These are phyloP conservation scores for Hylaea fasciaria DNA, from an alignment of 2,888 invertebrate genomes.

Conservation along the genomic window DNA sequence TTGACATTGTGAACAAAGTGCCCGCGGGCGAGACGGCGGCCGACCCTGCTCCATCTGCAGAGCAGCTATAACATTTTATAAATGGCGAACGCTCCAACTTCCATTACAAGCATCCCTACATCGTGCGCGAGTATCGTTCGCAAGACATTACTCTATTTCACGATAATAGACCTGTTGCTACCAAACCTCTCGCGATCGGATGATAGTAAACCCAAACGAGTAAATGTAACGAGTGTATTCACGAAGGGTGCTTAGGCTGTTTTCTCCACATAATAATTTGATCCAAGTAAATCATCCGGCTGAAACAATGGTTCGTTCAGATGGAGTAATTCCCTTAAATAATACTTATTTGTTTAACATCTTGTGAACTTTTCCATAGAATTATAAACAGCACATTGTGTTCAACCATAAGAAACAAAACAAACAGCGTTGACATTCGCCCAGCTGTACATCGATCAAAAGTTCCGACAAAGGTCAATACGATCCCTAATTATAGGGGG, in stretches of 20 bases:
- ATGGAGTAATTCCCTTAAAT: background rate
- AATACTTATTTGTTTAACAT: background rate
- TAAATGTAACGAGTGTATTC: slow-evolving; percentile 2
- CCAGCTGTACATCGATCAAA: slow-evolving; percentile 36
- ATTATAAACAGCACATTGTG: slow-evolving; percentile 34
- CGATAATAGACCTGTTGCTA: slow-evolving; percentile 41
- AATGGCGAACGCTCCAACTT: slow-evolving; percentile 63
- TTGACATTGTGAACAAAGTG: slow-evolving; percentile 80
- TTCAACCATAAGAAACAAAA: slow-evolving; percentile 30
- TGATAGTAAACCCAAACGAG: slow-evolving; percentile 6
- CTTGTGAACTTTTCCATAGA: slow-evolving; percentile 2
- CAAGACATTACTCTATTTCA: slow-evolving; percentile 37
- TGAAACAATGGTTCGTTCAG: background rate
- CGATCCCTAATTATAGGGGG: slow-evolving; percentile 44
- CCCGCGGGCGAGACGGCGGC: slow-evolving; percentile 58
- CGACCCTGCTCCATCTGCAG: slow-evolving; percentile 73
- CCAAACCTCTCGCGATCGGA: slow-evolving; percentile 10
- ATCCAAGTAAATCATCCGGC: background rate
- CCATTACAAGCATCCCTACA: slow-evolving; percentile 26
- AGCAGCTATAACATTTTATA: slow-evolving; percentile 63
- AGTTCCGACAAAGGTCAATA: slow-evolving; percentile 49
- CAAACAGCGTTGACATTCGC: slow-evolving; percentile 38
- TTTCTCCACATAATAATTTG: slow-evolving; percentile 3
- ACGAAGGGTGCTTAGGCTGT: background rate
- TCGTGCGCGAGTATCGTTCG: slow-evolving; percentile 27